phyloP scores from a whole-genome alignment of 23 tunicate species.

The Corella eumyota region DNA sequence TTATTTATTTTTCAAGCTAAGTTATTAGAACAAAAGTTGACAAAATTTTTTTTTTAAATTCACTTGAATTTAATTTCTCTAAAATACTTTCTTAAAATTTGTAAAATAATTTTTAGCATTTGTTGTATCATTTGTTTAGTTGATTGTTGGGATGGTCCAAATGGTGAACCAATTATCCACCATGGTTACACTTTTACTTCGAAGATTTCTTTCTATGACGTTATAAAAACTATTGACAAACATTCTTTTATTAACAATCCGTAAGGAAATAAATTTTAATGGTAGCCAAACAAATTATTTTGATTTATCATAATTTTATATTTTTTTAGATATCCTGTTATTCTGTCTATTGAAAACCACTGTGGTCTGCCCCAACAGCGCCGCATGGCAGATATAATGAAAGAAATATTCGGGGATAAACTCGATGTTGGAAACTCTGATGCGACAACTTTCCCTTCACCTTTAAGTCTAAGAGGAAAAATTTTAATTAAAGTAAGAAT shows the following conservation, averaged over 20 bases:
- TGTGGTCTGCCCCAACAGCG: constrained; percentile 64
- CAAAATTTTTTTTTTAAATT: no score
- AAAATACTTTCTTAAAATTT: no score
- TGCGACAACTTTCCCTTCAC: constrained; percentile 38
- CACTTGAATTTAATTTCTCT: no score
- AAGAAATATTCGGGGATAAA: constrained; percentile 52
- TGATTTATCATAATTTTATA: neutral
- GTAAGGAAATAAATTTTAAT: constrained; percentile 27
- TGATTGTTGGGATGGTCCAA: constrained; percentile 86
- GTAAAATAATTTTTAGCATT: neutral
- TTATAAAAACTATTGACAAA: constrained; percentile 39
- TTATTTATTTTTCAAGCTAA: no score
- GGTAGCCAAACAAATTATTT: neutral
- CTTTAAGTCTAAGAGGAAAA: constrained; percentile 42
- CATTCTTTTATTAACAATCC: constrained; percentile 56
- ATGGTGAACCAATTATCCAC: constrained; percentile 75
- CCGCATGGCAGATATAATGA: constrained; percentile 90
- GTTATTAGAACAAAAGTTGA: no score
- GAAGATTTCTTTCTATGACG: constrained; percentile 58
- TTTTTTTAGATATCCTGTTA: constrained; percentile 69
- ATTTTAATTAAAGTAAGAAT: constrained; percentile 53
- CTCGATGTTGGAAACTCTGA: constrained; percentile 17
- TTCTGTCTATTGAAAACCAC: constrained; percentile 81
- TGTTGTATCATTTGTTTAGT: constrained; percentile 24
- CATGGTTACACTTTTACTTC: constrained; percentile 85